phyloP scores from a whole-genome alignment of 2,113 vertebrate species.

The Larimichthys crocea region DNA sequence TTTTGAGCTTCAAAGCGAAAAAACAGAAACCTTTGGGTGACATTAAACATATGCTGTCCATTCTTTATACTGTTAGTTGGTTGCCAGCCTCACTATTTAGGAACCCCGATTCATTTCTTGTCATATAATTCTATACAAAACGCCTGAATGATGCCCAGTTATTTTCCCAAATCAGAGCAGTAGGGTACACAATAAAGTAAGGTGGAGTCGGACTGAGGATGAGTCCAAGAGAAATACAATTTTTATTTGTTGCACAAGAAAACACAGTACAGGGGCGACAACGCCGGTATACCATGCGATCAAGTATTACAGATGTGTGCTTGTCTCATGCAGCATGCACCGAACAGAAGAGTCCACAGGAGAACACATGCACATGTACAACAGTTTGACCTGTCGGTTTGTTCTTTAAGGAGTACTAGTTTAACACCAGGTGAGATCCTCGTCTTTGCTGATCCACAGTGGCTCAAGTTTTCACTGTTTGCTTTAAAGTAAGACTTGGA shows the following conservation, averaged over 20 bases:
- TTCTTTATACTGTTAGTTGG: no score
- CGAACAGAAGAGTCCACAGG: slow-evolving; percentile 68
- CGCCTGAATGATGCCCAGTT: no score
- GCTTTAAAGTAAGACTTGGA: neutral
- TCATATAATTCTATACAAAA: no score
- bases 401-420: slow-evolving; percentile 29
- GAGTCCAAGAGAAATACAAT: slow-evolving; percentile 73
- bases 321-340: slow-evolving; percentile 85
- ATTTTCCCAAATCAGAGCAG: no score
- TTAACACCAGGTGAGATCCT: slow-evolving; percentile 42
- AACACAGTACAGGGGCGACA: slow-evolving; percentile 75
- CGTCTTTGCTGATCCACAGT: slow-evolving; percentile 1
- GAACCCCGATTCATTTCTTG: no score
- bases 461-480: neutral
- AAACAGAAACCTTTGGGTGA: no score
- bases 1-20: no score
- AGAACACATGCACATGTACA: slow-evolving; percentile 73
- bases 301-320: slow-evolving; percentile 76
- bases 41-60: no score
- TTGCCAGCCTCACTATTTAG: no score
- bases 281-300: slow-evolving; percentile 77
- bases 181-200: neutral
- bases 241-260: slow-evolving; percentile 77
- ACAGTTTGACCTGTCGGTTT: slow-evolving; percentile 49
- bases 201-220: neutral